A percentile compares a stretch with the other conserved stretches of the same genome.
Evolutionary conservation across 1,140 invertebrate species (phyloP).

Genomic region (Leptoteleia sp.): DNA sequence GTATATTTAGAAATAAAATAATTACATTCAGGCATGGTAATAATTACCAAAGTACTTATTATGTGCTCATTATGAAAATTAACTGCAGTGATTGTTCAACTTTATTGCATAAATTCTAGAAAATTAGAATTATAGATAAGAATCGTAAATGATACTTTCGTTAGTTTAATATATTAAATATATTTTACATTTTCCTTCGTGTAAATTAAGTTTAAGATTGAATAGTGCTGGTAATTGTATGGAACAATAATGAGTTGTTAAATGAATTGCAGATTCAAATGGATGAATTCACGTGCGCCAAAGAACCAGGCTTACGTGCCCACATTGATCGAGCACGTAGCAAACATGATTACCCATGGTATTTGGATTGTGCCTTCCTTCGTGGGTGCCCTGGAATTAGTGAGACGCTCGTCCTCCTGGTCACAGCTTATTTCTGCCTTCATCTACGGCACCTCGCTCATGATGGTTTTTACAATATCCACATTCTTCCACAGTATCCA

Average conservation of each 20-base stretch:
- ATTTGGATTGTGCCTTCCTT: slow-evolving; percentile 92
- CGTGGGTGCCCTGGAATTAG: slow-evolving; percentile 87
- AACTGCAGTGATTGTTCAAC: too few species aligned
- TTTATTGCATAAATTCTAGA: too few species aligned
- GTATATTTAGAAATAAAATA: too few species aligned
- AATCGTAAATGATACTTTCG: too few species aligned
- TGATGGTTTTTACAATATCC: slow-evolving; percentile 91
- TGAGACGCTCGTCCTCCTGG: slow-evolving; percentile 86
- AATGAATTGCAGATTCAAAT: slow-evolving; percentile 83
- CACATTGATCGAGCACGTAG: slow-evolving; percentile 92
- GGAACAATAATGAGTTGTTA: neutral
- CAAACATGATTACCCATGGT: slow-evolving; percentile 95
- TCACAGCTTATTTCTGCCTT: slow-evolving; percentile 89
- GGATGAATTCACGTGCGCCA: slow-evolving; percentile 86
- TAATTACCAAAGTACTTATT: too few species aligned
- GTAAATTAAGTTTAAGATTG: neutral
- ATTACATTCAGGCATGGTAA: too few species aligned
- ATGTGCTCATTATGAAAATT: too few species aligned
- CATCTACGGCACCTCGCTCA: slow-evolving; percentile 92
- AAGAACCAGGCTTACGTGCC: slow-evolving; percentile 86
- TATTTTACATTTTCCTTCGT: too few species aligned
- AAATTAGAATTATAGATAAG: too few species aligned
- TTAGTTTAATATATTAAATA: too few species aligned
- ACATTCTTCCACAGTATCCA: slow-evolving; percentile 94
- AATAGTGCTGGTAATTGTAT: too few species aligned